Evolutionary conservation across 1,140 invertebrate species (phyloP).

Genomic region (Teleogryllus occipitalis): DNA sequence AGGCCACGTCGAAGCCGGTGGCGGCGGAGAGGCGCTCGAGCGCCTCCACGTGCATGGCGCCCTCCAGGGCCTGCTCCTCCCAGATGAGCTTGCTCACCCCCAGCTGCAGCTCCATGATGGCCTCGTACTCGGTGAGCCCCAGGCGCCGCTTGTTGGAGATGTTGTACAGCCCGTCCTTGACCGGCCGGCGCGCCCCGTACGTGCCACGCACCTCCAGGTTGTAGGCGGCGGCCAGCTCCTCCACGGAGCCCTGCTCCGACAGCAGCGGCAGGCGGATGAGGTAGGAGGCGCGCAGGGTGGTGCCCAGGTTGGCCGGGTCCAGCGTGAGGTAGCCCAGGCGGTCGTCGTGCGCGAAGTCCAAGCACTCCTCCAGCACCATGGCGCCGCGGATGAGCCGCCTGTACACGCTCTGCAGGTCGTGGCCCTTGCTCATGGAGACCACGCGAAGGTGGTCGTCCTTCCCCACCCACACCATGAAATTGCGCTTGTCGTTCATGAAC

Average conservation of each 20-base stretch:
- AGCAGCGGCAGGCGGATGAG: conserved; percentile 63
- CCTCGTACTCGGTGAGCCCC: conserved; percentile 78
- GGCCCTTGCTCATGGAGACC: conserved; percentile 66
- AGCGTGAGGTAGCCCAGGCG: conserved; percentile 67
- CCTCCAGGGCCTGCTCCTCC: conserved; percentile 44
- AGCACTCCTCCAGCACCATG: conserved; percentile 42
- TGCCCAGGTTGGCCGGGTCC: conserved; percentile 67
- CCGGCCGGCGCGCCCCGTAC: conserved; percentile 88
- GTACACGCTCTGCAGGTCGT: conserved; percentile 51
- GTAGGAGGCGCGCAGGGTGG: conserved; percentile 62
- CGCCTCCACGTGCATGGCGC: too few species aligned
- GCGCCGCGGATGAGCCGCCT: conserved; percentile 53
- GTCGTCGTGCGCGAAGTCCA: conserved; percentile 53
- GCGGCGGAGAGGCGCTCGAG: too few species aligned
- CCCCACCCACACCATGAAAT: conserved; percentile 67
- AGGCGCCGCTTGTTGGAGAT: conserved; percentile 85
- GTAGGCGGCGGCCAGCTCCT: conserved; percentile 53
- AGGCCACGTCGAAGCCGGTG: too few species aligned
- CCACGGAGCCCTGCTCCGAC: conserved; percentile 47
- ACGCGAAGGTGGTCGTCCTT: conserved; percentile 70
- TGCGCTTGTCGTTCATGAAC: conserved; percentile 63
- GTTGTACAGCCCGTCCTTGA: conserved; percentile 87
- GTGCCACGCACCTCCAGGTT: conserved; percentile 69
- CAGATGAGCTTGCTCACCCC: conserved; percentile 86
- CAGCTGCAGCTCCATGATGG: conserved; percentile 85